Evolutionary conservation across 92 coral and sea anemone species (phyloP).

Genomic region (Phenganax stokvisi): DNA sequence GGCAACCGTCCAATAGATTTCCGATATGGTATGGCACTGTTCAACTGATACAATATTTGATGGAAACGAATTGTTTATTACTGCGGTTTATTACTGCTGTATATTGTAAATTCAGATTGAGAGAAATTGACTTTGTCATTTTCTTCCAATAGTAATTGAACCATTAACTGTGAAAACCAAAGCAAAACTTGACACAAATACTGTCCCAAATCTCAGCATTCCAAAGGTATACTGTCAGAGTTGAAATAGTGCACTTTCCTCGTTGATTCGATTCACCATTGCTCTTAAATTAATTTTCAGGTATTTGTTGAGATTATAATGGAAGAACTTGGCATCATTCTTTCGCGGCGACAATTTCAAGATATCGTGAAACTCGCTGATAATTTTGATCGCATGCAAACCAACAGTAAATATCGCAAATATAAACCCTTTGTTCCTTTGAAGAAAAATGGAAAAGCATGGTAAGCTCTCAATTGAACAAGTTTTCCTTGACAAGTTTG

Average conservation of each 20-base stretch:
- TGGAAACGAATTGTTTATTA: too few species aligned
- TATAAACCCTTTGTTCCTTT: constrained; percentile 71
- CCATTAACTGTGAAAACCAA: constrained; percentile 80
- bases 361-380: constrained; percentile 82
- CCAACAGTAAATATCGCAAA: constrained; percentile 64
- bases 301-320: constrained; percentile 71
- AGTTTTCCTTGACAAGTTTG: background rate
- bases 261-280: background rate
- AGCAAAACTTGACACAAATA: constrained; percentile 73
- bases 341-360: constrained; percentile 69
- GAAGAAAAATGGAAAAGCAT: constrained; percentile 49
- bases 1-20: constrained; percentile 57
- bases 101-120: too few species aligned
- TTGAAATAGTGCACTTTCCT: background rate
- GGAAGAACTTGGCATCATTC: constrained; percentile 63
- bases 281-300: constrained; percentile 27
- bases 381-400: constrained; percentile 82
- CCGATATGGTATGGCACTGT: constrained; percentile 60
- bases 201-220: constrained; percentile 80
- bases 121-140: background rate
- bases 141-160: constrained; percentile 56
- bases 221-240: constrained; percentile 65
- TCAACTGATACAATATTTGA: too few species aligned
- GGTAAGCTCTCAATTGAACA: constrained; percentile 42
- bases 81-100: too few species aligned